These are phyloP conservation scores for Leucophenga maculata DNA, from an alignment of 2,888 invertebrate species.

Conservation along the genomic window DNA sequence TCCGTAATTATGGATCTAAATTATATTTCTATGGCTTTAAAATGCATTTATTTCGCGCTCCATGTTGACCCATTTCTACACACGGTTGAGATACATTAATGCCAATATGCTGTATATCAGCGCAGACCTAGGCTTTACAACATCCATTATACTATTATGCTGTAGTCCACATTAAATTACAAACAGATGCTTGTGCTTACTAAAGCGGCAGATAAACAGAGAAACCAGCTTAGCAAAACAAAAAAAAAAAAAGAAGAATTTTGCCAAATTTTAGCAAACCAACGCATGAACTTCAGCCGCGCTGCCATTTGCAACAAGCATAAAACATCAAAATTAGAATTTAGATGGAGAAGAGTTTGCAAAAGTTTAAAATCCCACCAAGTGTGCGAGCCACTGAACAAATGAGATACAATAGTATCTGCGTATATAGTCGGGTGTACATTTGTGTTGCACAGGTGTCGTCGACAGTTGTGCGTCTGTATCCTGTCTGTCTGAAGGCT, in stretches of 20 bases:
- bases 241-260: not conserved
- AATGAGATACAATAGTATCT: slow-evolving; percentile 7
- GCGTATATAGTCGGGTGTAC: slow-evolving; percentile 27
- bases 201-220: not conserved
- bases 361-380: slow-evolving; percentile 38
- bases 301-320: not conserved
- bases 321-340: not conserved
- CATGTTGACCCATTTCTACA: no score
- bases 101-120: no score
- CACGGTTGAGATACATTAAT: no score
- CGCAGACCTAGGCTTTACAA: not conserved
- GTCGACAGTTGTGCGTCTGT: slow-evolving; percentile 60
- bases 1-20: no score
- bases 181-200: not conserved
- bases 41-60: no score
- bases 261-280: not conserved
- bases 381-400: slow-evolving; percentile 8
- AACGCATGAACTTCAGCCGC: not conserved
- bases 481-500: slow-evolving; percentile 25
- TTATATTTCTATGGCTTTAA: no score
- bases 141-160: slow-evolving; percentile 9
- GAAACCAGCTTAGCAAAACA: not conserved
- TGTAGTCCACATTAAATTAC: not conserved
- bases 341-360: slow-evolving; percentile 36
- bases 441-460: slow-evolving; percentile 55